phyloP scores from a whole-genome alignment of 2,888 invertebrate genomes.

The Deladenus siricidicola region DNA sequence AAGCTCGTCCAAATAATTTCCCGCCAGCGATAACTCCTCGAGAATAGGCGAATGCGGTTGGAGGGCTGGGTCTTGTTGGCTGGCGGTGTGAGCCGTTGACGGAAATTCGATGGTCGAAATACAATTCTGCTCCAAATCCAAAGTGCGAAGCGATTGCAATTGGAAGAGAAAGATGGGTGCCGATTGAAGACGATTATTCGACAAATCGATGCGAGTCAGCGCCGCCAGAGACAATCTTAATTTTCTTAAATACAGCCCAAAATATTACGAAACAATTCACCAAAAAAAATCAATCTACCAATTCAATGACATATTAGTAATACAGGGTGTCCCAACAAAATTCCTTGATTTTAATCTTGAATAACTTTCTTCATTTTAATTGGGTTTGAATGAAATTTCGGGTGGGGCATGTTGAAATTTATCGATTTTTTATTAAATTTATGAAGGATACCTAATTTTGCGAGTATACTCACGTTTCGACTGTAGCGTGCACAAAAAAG shows the following conservation, averaged over 20 bases:
- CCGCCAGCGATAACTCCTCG: slow-evolving; percentile 73
- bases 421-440: not conserved
- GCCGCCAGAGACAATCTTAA: slow-evolving; percentile 70
- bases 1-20: slow-evolving; percentile 74
- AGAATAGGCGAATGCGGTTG: slow-evolving; percentile 26
- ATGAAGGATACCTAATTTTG: too few species aligned
- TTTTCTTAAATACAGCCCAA: not conserved
- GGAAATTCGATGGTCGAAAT: slow-evolving; percentile 18
- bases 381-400: too few species aligned
- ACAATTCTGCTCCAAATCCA: slow-evolving; percentile 61
- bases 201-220: slow-evolving; percentile 83
- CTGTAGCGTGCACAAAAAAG: too few species aligned
- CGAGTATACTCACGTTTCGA: too few species aligned
- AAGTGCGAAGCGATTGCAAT: slow-evolving; percentile 69
- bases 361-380: too few species aligned
- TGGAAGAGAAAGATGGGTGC: slow-evolving; percentile 77
- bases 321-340: too few species aligned
- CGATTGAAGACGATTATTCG: slow-evolving; percentile 72
- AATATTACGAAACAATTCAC: not conserved
- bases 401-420: not conserved
- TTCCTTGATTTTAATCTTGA: too few species aligned
- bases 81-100: not conserved
- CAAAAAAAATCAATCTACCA: not conserved
- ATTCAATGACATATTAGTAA: too few species aligned
- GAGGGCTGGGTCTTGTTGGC: not conserved